phyloP scores from a whole-genome alignment of 2,888 invertebrate genomes.

The Arrhopalites spinosus region DNA sequence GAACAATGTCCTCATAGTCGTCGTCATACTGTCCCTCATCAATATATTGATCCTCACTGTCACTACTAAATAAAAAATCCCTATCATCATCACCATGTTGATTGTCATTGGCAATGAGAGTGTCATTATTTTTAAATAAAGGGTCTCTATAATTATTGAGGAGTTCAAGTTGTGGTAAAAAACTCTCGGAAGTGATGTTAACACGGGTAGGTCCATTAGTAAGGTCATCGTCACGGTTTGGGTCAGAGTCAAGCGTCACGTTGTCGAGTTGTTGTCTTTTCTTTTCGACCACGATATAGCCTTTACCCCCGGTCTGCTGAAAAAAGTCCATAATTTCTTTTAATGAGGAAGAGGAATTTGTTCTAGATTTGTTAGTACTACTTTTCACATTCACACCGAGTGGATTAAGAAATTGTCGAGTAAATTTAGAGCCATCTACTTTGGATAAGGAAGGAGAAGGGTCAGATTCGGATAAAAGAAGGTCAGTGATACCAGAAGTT shows the following conservation, averaged over 20 bases:
- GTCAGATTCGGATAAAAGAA: conserved; percentile 20
- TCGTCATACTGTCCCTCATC: background rate
- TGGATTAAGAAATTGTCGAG: background rate
- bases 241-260: conserved; percentile 37
- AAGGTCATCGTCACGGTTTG: conserved; percentile 36
- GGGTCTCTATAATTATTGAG: background rate
- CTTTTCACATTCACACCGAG: conserved; percentile 3
- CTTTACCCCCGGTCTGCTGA: conserved; percentile 46
- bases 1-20: background rate
- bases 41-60: background rate
- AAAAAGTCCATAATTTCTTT: conserved; percentile 48
- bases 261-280: conserved; percentile 35
- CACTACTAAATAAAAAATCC: background rate
- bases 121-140: background rate
- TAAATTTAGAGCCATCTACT: conserved; percentile 14
- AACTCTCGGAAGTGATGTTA: conserved; percentile 43
- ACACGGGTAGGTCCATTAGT: conserved; percentile 38
- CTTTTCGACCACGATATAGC: conserved; percentile 44
- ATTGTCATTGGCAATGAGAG: background rate
- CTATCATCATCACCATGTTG: background rate
- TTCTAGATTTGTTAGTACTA: conserved; percentile 6
- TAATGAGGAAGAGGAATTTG: conserved; percentile 31
- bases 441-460: conserved; percentile 1
- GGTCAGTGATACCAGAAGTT: conserved; percentile 39
- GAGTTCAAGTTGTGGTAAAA: conserved; percentile 24